A percentile compares a stretch with the other conserved stretches of the same genome.
Conservation (phyloP, 2,888 invertebrate genomes). For the Oeneis ivallda region DNA sequence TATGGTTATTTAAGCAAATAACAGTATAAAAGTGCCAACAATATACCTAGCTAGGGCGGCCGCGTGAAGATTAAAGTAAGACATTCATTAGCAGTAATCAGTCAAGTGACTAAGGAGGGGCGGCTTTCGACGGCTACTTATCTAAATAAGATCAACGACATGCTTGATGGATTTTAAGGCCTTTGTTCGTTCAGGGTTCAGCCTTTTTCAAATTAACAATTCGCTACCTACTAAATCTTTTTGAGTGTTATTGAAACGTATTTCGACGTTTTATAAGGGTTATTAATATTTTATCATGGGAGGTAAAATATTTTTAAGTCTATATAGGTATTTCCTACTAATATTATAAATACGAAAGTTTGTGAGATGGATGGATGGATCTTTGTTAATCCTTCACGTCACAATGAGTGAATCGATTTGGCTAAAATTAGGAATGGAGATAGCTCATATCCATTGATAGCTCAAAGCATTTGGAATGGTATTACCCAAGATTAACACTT, state of each 20-base stretch:
- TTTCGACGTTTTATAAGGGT: neutral
- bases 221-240: conserved; percentile 9
- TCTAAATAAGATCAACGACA: conserved; percentile 77
- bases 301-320: too few relatives aligned
- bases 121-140: conserved; percentile 71
- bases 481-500: too few relatives aligned
- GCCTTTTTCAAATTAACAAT: conserved; percentile 30
- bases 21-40: conserved; percentile 18
- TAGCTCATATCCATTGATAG: too few relatives aligned
- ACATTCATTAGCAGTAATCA: conserved; percentile 77
- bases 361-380: too few relatives aligned
- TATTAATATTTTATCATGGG: too few relatives aligned
- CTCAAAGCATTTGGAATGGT: too few relatives aligned
- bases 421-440: too few relatives aligned
- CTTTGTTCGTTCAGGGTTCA: conserved; percentile 50
- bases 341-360: too few relatives aligned
- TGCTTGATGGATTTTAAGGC: conserved; percentile 76
- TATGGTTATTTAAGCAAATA: conserved; percentile 7
- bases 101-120: conserved; percentile 72
- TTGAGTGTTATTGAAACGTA: conserved; percentile 15
- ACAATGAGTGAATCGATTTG: too few relatives aligned
- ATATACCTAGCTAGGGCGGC: conserved; percentile 29
- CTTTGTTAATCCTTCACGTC: too few relatives aligned
- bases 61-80: conserved; percentile 60
- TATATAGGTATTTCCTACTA: too few relatives aligned